Conservation (phyloP, 2,113 vertebrate genomes). For the Aegotheles bennettii region DNA sequence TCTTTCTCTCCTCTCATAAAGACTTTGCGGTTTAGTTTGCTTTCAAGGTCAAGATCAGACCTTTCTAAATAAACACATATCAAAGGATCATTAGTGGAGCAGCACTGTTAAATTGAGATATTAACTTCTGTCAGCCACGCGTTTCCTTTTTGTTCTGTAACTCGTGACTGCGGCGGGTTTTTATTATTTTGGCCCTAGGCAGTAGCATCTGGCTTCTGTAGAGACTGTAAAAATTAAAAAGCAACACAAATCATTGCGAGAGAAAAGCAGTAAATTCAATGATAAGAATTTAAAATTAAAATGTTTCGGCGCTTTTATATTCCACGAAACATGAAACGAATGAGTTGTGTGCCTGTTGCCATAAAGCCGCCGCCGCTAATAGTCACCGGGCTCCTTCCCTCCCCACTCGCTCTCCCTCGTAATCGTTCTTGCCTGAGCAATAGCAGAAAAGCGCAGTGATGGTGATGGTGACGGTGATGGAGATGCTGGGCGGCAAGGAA, state of each 20-base stretch:
- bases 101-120: constrained; percentile 86
- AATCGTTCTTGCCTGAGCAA: constrained; percentile 20
- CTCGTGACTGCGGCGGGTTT: constrained; percentile 73
- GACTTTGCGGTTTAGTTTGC: constrained; percentile 82
- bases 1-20: constrained; percentile 83
- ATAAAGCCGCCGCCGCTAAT: constrained; percentile 68
- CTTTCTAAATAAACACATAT: constrained; percentile 86
- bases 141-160: constrained; percentile 74
- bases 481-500: not conserved
- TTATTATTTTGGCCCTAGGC: constrained; percentile 82
- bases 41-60: constrained; percentile 91
- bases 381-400: constrained; percentile 27
- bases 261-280: constrained; percentile 81
- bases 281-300: constrained; percentile 85
- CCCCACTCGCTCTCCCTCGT: not conserved
- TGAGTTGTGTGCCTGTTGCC: constrained; percentile 71
- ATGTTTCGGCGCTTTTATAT: constrained; percentile 75
- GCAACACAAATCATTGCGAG: constrained; percentile 81
- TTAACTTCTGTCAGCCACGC: constrained; percentile 80
- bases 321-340: constrained; percentile 67
- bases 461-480: not conserved
- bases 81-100: constrained; percentile 84
- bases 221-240: constrained; percentile 86
- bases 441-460: not conserved
- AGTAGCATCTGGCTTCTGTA: constrained; percentile 82